These are phyloP conservation scores for Scleropages formosus DNA, from an alignment of 2,797 vertebrate genomes.

Conservation along the genomic window DNA sequence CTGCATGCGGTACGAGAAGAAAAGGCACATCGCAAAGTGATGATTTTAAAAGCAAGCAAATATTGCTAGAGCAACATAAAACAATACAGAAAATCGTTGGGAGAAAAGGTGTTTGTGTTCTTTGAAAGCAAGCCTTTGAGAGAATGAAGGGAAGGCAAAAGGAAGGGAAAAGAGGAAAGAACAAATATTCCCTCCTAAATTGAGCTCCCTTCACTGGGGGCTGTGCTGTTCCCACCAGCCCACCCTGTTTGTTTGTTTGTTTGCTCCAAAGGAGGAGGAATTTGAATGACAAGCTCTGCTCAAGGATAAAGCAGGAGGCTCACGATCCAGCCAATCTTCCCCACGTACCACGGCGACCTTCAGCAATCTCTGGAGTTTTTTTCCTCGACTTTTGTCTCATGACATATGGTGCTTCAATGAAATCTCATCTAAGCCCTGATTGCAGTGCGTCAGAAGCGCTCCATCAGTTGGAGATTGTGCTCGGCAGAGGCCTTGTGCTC, in stretches of 20 bases:
- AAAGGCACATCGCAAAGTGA: conserved; percentile 23
- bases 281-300: conserved; percentile 48
- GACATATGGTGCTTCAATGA: conserved; percentile 53
- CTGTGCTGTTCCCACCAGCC: conserved; percentile 29
- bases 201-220: conserved; percentile 38
- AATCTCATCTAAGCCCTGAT: conserved; percentile 51
- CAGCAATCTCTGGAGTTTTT: conserved; percentile 29
- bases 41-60: conserved; percentile 9
- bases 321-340: conserved; percentile 52
- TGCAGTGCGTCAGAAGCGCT: conserved; percentile 49
- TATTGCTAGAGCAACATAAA: conserved; percentile 43
- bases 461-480: conserved; percentile 46
- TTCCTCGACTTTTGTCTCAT: conserved; percentile 5
- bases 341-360: conserved; percentile 34
- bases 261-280: conserved; percentile 30
- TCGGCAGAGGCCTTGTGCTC: conserved; percentile 26
- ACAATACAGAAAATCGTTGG: conserved; percentile 42
- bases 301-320: conserved; percentile 36
- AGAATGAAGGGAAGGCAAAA: too few species aligned
- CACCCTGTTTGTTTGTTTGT: conserved; percentile 23
- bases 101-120: conserved; percentile 33
- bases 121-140: conserved; percentile 41
- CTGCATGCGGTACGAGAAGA: neutral
- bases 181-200: conserved; percentile 45
- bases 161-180: conserved; percentile 29